Conservation (phyloP, 1,140 invertebrate species). For the Gryon sp. region DNA sequence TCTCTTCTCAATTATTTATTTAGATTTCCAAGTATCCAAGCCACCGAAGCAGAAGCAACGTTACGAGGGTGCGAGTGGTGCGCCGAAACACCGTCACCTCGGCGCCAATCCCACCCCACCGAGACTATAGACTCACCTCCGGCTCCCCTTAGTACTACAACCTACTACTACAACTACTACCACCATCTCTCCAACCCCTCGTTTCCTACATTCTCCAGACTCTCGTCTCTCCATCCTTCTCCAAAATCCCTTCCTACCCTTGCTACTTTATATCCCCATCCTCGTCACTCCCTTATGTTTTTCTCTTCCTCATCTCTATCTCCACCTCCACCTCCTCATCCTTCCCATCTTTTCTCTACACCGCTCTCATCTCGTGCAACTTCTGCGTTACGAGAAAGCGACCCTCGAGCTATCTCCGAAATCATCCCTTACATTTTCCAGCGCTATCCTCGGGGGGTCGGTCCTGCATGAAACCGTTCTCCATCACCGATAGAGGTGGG, state of each 20-base stretch:
- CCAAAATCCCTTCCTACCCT: conserved; percentile 56
- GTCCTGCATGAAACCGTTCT: conserved; percentile 57
- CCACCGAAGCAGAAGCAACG: conserved; percentile 25
- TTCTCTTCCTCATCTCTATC: conserved; percentile 49
- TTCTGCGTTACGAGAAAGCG: conserved; percentile 69
- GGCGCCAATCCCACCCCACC: conserved; percentile 79
- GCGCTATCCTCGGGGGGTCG: conserved; percentile 75
- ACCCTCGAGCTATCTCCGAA: conserved; percentile 80
- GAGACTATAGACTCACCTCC: conserved; percentile 79
- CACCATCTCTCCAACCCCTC: conserved; percentile 68
- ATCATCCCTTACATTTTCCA: conserved; percentile 78
- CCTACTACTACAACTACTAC: conserved; percentile 41
- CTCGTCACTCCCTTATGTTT: no score
- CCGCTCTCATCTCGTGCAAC: conserved; percentile 66
- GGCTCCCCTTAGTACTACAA: conserved; percentile 67
- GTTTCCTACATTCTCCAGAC: conserved; percentile 61
- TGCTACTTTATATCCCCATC: conserved; percentile 11
- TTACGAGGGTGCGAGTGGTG: conserved; percentile 53
- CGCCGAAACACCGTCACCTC: conserved; percentile 75
- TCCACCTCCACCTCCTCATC: conserved; percentile 51
- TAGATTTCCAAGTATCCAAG: conserved; percentile 68
- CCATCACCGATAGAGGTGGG: conserved; percentile 53
- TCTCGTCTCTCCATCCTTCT: no score
- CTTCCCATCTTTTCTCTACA: conserved; percentile 36
- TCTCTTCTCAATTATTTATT: conserved; percentile 74